These are phyloP conservation scores for Agrotis clavis DNA, from an alignment of 2,888 invertebrate species.

Conservation along the genomic window DNA sequence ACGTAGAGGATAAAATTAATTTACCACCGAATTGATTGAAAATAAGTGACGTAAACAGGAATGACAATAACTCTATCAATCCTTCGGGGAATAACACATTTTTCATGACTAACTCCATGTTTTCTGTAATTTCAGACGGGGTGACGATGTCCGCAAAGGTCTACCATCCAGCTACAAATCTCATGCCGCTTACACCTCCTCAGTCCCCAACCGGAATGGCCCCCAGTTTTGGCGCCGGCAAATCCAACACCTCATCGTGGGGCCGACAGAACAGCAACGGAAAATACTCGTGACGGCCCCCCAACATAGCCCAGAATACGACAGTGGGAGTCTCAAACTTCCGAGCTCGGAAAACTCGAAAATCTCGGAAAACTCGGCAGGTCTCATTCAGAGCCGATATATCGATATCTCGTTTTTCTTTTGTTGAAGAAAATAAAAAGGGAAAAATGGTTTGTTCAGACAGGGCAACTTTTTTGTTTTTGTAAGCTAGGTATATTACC, in stretches of 20 bases:
- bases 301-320: conserved; percentile 21
- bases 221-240: conserved; percentile 72
- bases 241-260: conserved; percentile 70
- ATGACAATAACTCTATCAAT: too few species aligned
- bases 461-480: conserved; percentile 34
- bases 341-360: conserved; percentile 35
- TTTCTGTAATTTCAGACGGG: conserved; percentile 75
- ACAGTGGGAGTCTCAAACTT: conserved; percentile 34
- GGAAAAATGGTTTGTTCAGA: conserved; percentile 32
- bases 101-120: background rate
- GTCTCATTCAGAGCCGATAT: conserved; percentile 28
- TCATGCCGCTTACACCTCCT: conserved; percentile 82
- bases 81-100: background rate
- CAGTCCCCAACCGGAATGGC: conserved; percentile 77
- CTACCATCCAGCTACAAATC: conserved; percentile 87
- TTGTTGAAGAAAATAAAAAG: conserved; percentile 9
- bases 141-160: conserved; percentile 82
- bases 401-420: conserved; percentile 33
- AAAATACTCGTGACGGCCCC: conserved; percentile 76
- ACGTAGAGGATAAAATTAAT: too few species aligned
- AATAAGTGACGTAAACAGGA: too few species aligned
- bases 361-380: conserved; percentile 31
- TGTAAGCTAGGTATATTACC: conserved; percentile 9
- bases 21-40: too few species aligned
- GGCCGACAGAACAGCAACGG: conserved; percentile 82